These are phyloP conservation scores for Lutraria lutraria DNA, from an alignment of 2,888 invertebrate genomes.

Conservation along the genomic window DNA sequence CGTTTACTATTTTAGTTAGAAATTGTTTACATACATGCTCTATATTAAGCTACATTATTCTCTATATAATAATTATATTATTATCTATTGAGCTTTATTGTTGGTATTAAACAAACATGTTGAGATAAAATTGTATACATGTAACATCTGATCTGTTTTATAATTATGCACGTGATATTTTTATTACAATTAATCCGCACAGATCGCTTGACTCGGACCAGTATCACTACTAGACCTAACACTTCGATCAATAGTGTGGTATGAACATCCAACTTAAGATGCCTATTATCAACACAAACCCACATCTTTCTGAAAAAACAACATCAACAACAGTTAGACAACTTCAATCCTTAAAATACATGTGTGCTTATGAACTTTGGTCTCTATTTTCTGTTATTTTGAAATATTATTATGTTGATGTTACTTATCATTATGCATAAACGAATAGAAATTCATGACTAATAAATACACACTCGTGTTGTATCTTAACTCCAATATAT, in stretches of 20 bases:
- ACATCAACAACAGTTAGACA: not conserved
- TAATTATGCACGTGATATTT: not conserved
- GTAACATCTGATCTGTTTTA: not conserved
- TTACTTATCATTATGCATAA: not conserved
- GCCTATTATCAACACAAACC: not conserved
- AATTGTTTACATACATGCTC: not conserved
- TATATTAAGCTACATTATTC: no score
- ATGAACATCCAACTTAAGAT: not conserved
- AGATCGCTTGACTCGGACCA: not conserved
- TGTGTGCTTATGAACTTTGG: not conserved
- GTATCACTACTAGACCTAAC: not conserved
- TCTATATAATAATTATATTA: no score
- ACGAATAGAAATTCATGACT: not conserved
- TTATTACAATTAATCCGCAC: not conserved
- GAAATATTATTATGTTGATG: not conserved
- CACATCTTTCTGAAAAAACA: not conserved
- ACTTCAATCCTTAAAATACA: not conserved
- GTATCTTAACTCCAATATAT: not conserved
- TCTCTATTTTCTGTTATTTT: not conserved
- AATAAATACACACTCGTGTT: not conserved
- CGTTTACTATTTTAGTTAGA: not conserved
- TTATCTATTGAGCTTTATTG: no score
- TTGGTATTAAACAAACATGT: not conserved
- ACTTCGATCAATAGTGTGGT: not conserved
- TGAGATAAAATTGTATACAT: no score